A percentile compares a stretch with the other conserved stretches of the same genome.
Conservation (phyloP, 2,113 vertebrate species). For the Potamarius usumacintae region DNA sequence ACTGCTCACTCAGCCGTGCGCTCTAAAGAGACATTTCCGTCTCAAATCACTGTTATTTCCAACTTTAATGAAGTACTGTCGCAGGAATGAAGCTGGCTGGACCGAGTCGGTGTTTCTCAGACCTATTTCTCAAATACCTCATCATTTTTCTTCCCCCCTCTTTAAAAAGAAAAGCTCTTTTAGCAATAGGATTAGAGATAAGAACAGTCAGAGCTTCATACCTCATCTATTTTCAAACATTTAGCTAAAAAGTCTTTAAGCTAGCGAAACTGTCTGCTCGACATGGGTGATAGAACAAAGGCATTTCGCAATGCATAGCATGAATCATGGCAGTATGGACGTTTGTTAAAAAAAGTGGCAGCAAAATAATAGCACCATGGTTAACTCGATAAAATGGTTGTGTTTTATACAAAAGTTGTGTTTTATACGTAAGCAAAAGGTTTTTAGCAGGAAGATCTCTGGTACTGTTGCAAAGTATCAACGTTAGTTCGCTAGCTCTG, state of each 20-base stretch:
- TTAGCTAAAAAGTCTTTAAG: neutral
- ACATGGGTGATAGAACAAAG: no score
- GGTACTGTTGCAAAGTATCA: neutral
- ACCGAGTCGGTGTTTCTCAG: neutral
- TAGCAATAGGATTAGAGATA: neutral
- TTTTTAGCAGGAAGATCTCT: neutral
- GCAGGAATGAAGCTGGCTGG: neutral
- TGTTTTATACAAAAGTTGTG: neutral
- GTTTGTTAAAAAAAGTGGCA: neutral
- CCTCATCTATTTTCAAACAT: neutral
- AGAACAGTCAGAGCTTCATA: neutral
- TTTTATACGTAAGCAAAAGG: neutral
- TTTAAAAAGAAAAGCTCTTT: neutral
- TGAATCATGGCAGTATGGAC: neutral
- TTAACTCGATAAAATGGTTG: neutral
- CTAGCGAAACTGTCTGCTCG: neutral
- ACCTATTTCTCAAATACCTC: neutral
- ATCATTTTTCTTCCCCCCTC: no score
- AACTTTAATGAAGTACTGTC: constrained; percentile 28
- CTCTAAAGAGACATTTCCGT: constrained; percentile 34
- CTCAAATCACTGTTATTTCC: constrained; percentile 42
- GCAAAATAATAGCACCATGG: neutral
- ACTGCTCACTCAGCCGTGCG: constrained; percentile 36
- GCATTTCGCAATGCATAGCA: no score
- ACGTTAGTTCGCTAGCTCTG: neutral